Evolutionary conservation across 1,140 invertebrate genomes (phyloP), one percentile per base, ranked within the genome.

Genomic region (Eumeta japonica): DNA sequence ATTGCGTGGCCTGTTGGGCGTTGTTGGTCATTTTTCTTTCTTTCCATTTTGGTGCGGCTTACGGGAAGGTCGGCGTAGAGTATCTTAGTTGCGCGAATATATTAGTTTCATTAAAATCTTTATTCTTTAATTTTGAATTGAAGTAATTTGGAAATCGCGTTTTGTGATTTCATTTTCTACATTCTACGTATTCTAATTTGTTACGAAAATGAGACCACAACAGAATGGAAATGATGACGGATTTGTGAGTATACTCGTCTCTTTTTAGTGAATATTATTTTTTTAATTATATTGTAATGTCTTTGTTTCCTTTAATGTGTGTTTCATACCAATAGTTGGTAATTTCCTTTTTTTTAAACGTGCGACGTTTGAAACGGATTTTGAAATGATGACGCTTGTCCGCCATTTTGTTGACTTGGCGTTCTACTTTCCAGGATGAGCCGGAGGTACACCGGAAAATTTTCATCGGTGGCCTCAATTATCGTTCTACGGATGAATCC

Each of bases 381-480:
- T 41, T 17, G 18, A 41, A 35, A 19, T 29, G 20, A 48, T 34
- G 41, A 46, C 43, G 11, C 19, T 13, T 19, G 28, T 48, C 62
- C 63, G 68, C 66, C 68, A 73, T 73, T 61, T 73, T 73, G 66
- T 71, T 52, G 14, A 58, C 35, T 44, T 46, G 35, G 42, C 49
- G 55, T 51, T 56, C 54, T 60, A 59, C 55, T 65, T 73, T 57
- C 12, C 59, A 74, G 70, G 70, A 74, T 41, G 94, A 98, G 70
- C 86, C 92, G 7, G 95, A 98, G 74, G 92, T 97, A 58, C 88
- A 94, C 50, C 79, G 96, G 10, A 99, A 99, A 70, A 79, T 98
- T 5, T 99, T 99, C 62, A 97, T 99, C 60, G 97, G 96, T 18
- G 97, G 96, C 5, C 75, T 98, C 7, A 94, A 95, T 55, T 95